A percentile compares a stretch with the other conserved stretches of the same genome.
Evolutionary conservation across 1,140 invertebrate genomes (phyloP).

Genomic region (Planococcus citri): DNA sequence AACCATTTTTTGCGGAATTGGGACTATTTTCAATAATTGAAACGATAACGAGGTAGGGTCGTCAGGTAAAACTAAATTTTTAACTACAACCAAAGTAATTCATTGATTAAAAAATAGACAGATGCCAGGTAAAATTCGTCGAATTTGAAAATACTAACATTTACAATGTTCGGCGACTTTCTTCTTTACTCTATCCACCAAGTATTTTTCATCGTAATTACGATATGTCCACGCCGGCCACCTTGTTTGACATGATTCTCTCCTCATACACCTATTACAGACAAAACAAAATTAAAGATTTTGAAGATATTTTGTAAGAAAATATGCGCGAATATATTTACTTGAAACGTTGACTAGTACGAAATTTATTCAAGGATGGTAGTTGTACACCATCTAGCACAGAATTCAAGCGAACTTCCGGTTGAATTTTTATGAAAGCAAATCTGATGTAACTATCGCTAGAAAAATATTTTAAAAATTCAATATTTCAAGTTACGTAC

Average conservation of each 20-base stretch:
- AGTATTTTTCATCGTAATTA: conserved; percentile 47
- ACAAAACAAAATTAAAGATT: background rate
- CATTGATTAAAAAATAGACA: background rate
- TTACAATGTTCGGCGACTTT: conserved; percentile 29
- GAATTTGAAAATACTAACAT: background rate
- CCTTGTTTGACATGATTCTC: conserved; percentile 39
- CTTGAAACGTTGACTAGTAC: conserved; percentile 22
- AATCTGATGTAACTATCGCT: conserved; percentile 24
- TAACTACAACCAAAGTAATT: background rate
- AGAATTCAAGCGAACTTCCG: conserved; percentile 42
- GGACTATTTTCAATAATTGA: conserved; percentile 1
- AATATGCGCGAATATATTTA: background rate
- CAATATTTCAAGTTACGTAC: background rate
- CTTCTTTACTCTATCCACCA: conserved; percentile 38
- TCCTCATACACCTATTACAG: conserved; percentile 27
- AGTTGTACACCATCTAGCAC: conserved; percentile 23
- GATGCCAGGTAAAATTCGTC: background rate
- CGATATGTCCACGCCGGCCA: conserved; percentile 54
- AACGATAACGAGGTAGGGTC: background rate
- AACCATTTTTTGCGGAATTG: background rate
- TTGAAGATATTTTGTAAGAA: background rate
- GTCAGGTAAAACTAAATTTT: background rate
- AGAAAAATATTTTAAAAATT: conserved; percentile 22
- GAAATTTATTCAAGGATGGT: conserved; percentile 24
- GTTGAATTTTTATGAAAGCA: conserved; percentile 50